Conservation (phyloP, 2,888 invertebrate species). For the Drosophila pegasa region DNA sequence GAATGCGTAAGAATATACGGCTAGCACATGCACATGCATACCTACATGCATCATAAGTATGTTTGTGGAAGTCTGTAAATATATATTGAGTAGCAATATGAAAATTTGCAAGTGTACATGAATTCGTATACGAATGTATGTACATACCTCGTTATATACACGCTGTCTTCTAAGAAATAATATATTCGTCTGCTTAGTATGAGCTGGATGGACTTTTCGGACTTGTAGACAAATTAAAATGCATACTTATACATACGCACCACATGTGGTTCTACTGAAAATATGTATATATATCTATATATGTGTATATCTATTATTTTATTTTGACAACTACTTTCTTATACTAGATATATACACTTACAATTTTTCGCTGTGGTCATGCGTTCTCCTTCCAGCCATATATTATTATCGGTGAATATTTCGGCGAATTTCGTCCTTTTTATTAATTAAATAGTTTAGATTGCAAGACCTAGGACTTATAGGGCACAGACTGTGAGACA, state of each 20-base stretch:
- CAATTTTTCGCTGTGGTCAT: too few species aligned
- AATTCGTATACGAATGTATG: background rate
- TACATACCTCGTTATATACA: conserved; percentile 6
- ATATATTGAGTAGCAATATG: conserved; percentile 6
- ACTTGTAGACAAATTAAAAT: conserved; percentile 36
- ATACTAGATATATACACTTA: background rate
- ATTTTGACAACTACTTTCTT: background rate
- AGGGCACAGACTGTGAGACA: too few species aligned
- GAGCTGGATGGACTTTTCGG: conserved; percentile 27
- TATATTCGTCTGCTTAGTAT: background rate
- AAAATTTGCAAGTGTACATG: conserved; percentile 2
- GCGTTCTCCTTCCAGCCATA: too few species aligned
- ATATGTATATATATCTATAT: background rate
- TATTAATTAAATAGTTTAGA: too few species aligned
- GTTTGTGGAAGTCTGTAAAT: conserved; percentile 7
- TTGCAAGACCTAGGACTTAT: too few species aligned
- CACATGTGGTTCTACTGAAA: background rate
- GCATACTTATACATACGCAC: conserved; percentile 9
- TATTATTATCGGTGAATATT: too few species aligned
- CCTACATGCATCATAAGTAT: conserved; percentile 1
- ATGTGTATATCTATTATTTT: too few species aligned
- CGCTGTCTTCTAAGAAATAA: conserved; percentile 7
- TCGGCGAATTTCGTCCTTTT: too few species aligned
- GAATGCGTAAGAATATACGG: conserved; percentile 39
- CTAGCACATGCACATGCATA: background rate